Evolutionary conservation across 2,113 vertebrate species (phyloP).

Genomic region (Acrocephalus kingi): DNA sequence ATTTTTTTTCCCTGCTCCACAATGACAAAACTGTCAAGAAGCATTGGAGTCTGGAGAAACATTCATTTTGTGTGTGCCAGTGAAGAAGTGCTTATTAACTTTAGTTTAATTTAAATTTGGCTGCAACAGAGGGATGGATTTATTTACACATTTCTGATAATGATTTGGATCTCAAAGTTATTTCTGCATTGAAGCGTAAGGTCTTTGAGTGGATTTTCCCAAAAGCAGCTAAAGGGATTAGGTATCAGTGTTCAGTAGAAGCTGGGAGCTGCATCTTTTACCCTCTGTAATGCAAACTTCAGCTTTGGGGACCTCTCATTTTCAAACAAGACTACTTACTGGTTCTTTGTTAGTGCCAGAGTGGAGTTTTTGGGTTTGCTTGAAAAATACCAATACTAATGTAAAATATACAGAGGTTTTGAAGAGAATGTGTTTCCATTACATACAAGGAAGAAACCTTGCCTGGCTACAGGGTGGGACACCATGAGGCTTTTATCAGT

Average conservation of each 20-base stretch:
- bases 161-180: background rate
- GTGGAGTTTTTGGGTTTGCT: background rate
- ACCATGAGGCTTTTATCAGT: background rate
- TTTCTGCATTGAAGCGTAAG: background rate
- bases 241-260: background rate
- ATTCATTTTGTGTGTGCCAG: background rate
- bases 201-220: background rate
- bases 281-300: background rate
- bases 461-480: background rate
- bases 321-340: background rate
- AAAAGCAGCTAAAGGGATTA: background rate
- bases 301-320: background rate
- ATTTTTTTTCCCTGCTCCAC: background rate
- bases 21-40: conserved; percentile 40
- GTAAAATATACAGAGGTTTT: background rate
- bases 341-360: background rate
- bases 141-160: conserved; percentile 44
- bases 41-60: conserved; percentile 26
- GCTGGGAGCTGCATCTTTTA: background rate
- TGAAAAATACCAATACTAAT: background rate
- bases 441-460: background rate
- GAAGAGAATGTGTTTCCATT: background rate
- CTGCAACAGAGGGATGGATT: background rate
- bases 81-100: conserved; percentile 9
- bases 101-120: conserved; percentile 37